A percentile compares a stretch with the other conserved stretches of the same genome.
phyloP scores from a whole-genome alignment of 1,140 invertebrate species.

The Neodiprion lecontei region DNA sequence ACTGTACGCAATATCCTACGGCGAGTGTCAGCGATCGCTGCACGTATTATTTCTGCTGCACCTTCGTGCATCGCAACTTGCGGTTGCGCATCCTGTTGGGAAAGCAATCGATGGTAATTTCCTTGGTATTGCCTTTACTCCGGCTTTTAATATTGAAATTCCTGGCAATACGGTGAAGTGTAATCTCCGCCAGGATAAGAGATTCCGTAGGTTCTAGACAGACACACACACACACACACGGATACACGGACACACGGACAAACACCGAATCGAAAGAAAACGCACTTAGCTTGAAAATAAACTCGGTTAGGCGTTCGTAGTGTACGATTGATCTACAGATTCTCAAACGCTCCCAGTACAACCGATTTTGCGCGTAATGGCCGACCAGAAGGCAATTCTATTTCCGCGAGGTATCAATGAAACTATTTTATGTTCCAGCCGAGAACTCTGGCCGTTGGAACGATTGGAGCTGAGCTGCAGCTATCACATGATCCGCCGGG shows the following conservation, averaged over 20 bases:
- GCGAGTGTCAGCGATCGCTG: not conserved
- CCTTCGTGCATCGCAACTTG: not conserved
- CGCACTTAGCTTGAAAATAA: too few relatives aligned
- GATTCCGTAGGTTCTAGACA: not conserved
- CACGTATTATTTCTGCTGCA: not conserved
- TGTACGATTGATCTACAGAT: not conserved
- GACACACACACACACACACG: too few relatives aligned
- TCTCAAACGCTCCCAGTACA: not conserved
- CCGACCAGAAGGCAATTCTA: not conserved
- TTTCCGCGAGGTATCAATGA: not conserved
- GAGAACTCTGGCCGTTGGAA: slow-evolving; percentile 10
- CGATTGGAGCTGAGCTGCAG: slow-evolving; percentile 9
- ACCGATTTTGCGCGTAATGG: not conserved
- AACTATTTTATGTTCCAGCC: slow-evolving; percentile 3
- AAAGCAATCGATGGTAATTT: not conserved
- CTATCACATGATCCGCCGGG: slow-evolving; percentile 10
- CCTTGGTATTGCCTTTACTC: not conserved
- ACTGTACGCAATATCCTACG: too few relatives aligned
- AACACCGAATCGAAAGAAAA: too few relatives aligned
- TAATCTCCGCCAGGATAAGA: not conserved
- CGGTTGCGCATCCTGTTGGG: not conserved
- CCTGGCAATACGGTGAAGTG: not conserved
- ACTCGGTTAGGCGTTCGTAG: too few relatives aligned
- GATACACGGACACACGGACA: too few relatives aligned
- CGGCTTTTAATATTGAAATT: not conserved